These are phyloP conservation scores for Lordiphosa collinella DNA, from an alignment of 1,140 invertebrate genomes.

Conservation along the genomic window DNA sequence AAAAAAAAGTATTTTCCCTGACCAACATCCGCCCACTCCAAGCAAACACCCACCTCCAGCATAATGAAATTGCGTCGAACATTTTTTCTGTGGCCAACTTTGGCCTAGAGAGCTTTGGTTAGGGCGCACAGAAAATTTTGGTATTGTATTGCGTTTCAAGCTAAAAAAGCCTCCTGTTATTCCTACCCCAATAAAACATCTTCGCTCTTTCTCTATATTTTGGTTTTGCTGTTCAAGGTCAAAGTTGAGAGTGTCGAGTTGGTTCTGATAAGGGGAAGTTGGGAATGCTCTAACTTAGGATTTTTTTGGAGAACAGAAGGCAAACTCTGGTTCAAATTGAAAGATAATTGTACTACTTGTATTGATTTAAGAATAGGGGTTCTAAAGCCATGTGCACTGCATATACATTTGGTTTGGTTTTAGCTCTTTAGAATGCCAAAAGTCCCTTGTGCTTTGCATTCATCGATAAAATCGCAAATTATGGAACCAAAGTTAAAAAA, in stretches of 20 bases:
- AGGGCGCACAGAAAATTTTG: conserved; percentile 32
- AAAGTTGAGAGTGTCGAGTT: conserved; percentile 41
- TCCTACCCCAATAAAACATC: background rate
- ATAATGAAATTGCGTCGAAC: conserved; percentile 64
- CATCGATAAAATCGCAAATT: no score
- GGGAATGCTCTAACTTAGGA: background rate
- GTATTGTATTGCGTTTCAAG: conserved; percentile 39
- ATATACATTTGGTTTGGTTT: no score
- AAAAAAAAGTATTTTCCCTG: conserved; percentile 35
- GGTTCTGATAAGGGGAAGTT: background rate
- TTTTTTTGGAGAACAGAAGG: no score
- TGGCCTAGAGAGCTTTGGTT: conserved; percentile 10
- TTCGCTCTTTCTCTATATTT: conserved; percentile 21
- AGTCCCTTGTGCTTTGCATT: no score
- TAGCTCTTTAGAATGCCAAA: no score
- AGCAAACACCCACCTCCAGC: background rate
- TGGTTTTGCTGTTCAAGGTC: conserved; percentile 54
- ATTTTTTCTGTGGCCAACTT: conserved; percentile 24
- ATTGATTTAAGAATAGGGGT: no score
- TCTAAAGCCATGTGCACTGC: no score
- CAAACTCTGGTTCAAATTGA: no score
- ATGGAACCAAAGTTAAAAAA: no score
- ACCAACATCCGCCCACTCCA: conserved; percentile 2
- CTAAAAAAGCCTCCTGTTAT: conserved; percentile 10
- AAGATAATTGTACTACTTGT: no score